Conservation (phyloP, 2,888 invertebrate species). For the Pterostichus madidus region DNA sequence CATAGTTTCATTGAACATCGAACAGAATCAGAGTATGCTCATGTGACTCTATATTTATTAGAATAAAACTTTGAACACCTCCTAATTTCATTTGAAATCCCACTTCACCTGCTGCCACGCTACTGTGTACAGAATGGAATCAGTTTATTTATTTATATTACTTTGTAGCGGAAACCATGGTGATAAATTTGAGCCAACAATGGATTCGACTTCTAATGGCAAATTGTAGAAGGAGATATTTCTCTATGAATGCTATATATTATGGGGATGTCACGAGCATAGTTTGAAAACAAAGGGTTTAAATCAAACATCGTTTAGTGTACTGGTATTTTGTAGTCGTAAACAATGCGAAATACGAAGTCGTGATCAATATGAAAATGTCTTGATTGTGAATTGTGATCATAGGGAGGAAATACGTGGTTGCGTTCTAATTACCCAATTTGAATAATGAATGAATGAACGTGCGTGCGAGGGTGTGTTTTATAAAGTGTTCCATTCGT, state of each 20-base stretch:
- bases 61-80: too few relatives aligned
- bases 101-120: too few relatives aligned
- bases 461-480: neutral
- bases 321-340: slow-evolving; percentile 1
- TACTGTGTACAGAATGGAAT: neutral
- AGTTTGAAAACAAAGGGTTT: slow-evolving; percentile 15
- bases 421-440: slow-evolving; percentile 5
- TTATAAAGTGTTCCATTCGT: neutral
- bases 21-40: too few relatives aligned
- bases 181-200: neutral
- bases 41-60: too few relatives aligned
- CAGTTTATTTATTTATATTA: slow-evolving; percentile 2
- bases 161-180: slow-evolving; percentile 2
- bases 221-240: neutral
- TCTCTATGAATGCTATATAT: slow-evolving; percentile 4
- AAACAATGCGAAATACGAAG: slow-evolving; percentile 12
- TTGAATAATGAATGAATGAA: neutral
- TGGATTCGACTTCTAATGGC: slow-evolving; percentile 11
- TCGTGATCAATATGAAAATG: slow-evolving; percentile 9
- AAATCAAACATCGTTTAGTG: slow-evolving; percentile 11
- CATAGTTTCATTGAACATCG: too few relatives aligned
- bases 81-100: too few relatives aligned
- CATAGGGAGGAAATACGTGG: neutral
- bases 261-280: neutral
- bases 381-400: slow-evolving; percentile 3